Conservation (phyloP, 2,888 invertebrate species). For the Ganaspis brasiliensis region DNA sequence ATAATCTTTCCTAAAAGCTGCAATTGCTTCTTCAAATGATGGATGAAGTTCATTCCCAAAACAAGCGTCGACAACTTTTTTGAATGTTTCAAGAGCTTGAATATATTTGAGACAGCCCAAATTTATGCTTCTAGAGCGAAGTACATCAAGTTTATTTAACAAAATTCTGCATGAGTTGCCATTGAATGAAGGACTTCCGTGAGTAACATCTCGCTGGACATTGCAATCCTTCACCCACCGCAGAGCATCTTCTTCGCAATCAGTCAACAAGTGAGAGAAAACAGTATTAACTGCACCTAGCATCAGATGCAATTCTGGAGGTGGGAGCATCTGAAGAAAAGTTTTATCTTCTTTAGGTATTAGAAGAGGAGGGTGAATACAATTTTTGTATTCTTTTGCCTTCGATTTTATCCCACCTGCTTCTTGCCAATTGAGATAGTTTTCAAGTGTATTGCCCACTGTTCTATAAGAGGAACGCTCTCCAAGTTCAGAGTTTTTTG, state of each 20-base stretch:
- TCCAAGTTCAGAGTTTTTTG: conserved; percentile 25
- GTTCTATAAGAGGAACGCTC: neutral
- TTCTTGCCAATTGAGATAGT: neutral
- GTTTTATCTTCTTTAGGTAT: too few species aligned
- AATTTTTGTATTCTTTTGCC: conserved; percentile 25
- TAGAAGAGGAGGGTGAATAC: conserved; percentile 7
- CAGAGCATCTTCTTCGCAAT: too few species aligned
- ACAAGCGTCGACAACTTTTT: conserved; percentile 17
- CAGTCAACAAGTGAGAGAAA: too few species aligned
- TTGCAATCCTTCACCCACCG: neutral
- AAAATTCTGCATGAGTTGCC: conserved; percentile 35
- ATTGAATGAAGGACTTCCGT: conserved; percentile 9
- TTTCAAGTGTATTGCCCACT: neutral
- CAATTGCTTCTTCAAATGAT: conserved; percentile 11
- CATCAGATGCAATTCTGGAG: neutral
- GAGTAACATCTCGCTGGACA: conserved; percentile 1
- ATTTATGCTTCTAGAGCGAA: conserved; percentile 17
- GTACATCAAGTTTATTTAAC: conserved; percentile 37
- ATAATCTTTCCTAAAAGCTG: conserved; percentile 21
- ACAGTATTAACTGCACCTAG: neutral
- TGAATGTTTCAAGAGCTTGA: conserved; percentile 16
- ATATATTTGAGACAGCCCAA: conserved; percentile 29
- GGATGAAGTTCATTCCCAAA: conserved; percentile 21
- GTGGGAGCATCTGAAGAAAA: too few species aligned
- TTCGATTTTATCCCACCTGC: conserved; percentile 25